Base-by-base conservation (phyloP, 1,140 invertebrate species). In the fruit fly (Drosophila melanogaster) region DNA sequence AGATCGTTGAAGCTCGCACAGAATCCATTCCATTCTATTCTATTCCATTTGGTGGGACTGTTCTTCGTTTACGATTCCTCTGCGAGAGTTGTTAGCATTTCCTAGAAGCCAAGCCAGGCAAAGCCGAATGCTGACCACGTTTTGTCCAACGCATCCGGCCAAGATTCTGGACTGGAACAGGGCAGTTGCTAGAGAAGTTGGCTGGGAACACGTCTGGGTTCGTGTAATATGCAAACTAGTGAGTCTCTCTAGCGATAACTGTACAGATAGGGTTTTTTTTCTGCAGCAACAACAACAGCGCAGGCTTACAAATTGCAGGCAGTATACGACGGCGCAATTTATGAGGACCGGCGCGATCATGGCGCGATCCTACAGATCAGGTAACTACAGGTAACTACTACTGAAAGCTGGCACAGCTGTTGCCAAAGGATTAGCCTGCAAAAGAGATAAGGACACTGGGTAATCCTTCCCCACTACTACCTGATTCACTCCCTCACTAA, bases 141-240 rank as follows among this genome's bases (percentile, higher is more conserved):
- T 89, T 71, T 83, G 71, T 65, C 38, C 72, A 77, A 70, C 78
- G 84, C 84, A 86, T 86, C 83, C 83, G 83, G 83, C 83, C 78
- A 61, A 49, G 30, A 56, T 33, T 59, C 56, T 26, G 33, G 30
- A 26, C 60, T 60, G 57, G 11, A 44, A 30, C 30, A 35, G 59
- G 64, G 59, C 43, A 49, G 59, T n/a, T n/a, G n/a, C 26, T 17
- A 30, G 59, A 50, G 44, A 57, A 65, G 44, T 49, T 43, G 37
- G 47, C 15, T 51, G 47, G 30, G 53, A 74, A 85, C 84, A 87
- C 84, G 84, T 89, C 84, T 84, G 41, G 44, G 64, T 49, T 67
- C 83, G 76, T 89, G 84, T 89, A 89, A 89, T 89, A 89, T 89
- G 84, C 84, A 84, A 89, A 89, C 84, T 89, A 89, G 80, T n/a